phyloP scores from a whole-genome alignment of 2,888 invertebrate species.

The Athetis lepigone region DNA sequence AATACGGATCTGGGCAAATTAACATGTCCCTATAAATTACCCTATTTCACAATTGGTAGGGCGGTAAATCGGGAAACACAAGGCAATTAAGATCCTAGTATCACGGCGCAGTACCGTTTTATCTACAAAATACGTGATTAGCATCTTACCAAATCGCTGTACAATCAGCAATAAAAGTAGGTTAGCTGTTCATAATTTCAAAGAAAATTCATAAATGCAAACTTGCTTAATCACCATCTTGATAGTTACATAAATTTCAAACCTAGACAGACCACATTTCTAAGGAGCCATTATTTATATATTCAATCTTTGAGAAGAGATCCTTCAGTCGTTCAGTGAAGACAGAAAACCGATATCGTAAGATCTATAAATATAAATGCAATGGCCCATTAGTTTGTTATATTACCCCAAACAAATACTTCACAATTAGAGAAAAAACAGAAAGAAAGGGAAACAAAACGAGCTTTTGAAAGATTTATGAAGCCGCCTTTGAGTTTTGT shows the following conservation, averaged over 20 bases:
- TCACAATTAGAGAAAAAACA: constrained; percentile 37
- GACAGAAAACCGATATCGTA: constrained; percentile 2
- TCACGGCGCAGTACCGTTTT: constrained; percentile 8
- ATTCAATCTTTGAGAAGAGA: not conserved
- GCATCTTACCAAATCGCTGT: constrained; percentile 36
- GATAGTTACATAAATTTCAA: not conserved
- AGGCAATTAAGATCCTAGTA: constrained; percentile 45
- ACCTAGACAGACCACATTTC: not conserved
- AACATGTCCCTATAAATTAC: constrained; percentile 46
- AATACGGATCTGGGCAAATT: constrained; percentile 34
- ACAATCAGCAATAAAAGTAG: not conserved
- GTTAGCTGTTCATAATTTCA: not conserved
- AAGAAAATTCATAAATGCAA: not conserved
- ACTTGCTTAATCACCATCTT: not conserved
- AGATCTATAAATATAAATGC: constrained; percentile 39
- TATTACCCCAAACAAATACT: constrained; percentile 41
- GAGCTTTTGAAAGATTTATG: constrained; percentile 55
- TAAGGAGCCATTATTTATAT: not conserved
- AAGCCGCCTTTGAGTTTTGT: constrained; percentile 41
- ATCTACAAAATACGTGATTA: constrained; percentile 42
- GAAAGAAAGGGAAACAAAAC: constrained; percentile 22
- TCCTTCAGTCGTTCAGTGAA: not conserved
- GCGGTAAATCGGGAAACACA: constrained; percentile 44
- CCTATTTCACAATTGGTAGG: constrained; percentile 45
- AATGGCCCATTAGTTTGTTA: constrained; percentile 32